Evolutionary conservation across 2,888 invertebrate genomes (phyloP), one percentile per base, ranked within the genome.

Genomic region (Apamea monoglypha): DNA sequence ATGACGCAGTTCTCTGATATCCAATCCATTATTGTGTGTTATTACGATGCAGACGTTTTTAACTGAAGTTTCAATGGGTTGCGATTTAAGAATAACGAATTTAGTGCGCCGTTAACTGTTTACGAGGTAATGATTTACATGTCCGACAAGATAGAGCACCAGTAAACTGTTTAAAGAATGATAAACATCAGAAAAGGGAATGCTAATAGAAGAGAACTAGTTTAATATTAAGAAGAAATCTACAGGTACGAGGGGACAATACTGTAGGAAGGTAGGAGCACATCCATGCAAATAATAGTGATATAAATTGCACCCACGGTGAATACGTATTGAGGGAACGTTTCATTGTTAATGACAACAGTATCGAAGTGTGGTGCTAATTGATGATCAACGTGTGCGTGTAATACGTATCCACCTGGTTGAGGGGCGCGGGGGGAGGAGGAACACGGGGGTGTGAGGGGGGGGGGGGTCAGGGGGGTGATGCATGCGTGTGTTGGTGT

Each of bases 401-500:
- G 91, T 91, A 92, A 92, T 92, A 92, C 92, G 93, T 95, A 95
- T 94, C 94, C 95, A 94, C 94, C 94, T 91, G 92, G 90, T 73
- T 74, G 83, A 66, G 86, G 72, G 73, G n/a, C 32, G 53, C 66
- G 78, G 40, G 76, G 82, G 86, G 80, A 86, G 75, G 79, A 82
- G 75, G 74, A 64, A 80, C 81, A 59, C 75, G 76, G 84, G 80
- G 76, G 63, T 78, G 76, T 71, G 63, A 61, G 87, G 87, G 80
- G 78, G 75, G 74, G 69, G 81, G 68, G 81, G 68, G 75, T n/a
- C n/a, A n/a, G 70, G 74, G 87, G 90, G 91, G 91, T 90, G 78
- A 80, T 92, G 94, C 94, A 94, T 95, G 95, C 93, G 93, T 94
- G 93, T 94, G 94, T 92, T 91, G 85, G 93, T 94, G 92, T 92